These are phyloP conservation scores for Heterohyrax brucei DNA, from an alignment of 2,797 vertebrate species.

Conservation along the genomic window DNA sequence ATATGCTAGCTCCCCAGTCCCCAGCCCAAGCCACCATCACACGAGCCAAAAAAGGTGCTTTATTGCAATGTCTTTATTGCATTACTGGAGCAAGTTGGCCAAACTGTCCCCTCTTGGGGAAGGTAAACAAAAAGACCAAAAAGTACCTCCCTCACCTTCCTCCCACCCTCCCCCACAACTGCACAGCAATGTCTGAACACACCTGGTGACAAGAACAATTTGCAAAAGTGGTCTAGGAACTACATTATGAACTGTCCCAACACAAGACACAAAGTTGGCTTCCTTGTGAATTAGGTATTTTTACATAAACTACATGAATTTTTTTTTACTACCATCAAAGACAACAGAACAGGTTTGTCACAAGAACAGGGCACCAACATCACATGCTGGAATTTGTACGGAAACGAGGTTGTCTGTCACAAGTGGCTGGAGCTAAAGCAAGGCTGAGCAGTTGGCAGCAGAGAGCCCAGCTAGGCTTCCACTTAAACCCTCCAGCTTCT, in stretches of 20 bases:
- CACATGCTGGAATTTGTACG: constrained; percentile 97
- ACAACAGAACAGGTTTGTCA: constrained; percentile 97
- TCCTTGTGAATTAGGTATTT: constrained; percentile 86
- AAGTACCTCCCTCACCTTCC: constrained; percentile 64
- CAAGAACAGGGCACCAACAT: constrained; percentile 97
- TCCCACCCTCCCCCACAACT: constrained; percentile 84
- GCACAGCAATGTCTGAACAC: constrained; percentile 90
- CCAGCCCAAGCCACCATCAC: background rate
- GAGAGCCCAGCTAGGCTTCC: constrained; percentile 58
- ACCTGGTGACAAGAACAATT: constrained; percentile 92
- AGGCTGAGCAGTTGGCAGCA: constrained; percentile 79
- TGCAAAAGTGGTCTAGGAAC: constrained; percentile 92
- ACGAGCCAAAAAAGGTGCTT: constrained; percentile 86
- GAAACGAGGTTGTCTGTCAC: constrained; percentile 88
- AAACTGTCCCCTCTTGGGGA: constrained; percentile 91
- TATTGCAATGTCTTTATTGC: constrained; percentile 93
- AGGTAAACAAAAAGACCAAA: constrained; percentile 85
- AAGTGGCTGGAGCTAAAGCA: constrained; percentile 78
- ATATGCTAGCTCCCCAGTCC: background rate
- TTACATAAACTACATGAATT: constrained; percentile 93
- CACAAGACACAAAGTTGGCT: constrained; percentile 87
- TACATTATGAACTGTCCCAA: constrained; percentile 92
- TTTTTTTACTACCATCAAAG: constrained; percentile 96
- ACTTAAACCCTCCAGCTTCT: constrained; percentile 56
- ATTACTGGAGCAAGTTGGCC: constrained; percentile 91